Evolutionary conservation across 2,113 vertebrate genomes (phyloP).

Genomic region (Daphoenositta chrysoptera): DNA sequence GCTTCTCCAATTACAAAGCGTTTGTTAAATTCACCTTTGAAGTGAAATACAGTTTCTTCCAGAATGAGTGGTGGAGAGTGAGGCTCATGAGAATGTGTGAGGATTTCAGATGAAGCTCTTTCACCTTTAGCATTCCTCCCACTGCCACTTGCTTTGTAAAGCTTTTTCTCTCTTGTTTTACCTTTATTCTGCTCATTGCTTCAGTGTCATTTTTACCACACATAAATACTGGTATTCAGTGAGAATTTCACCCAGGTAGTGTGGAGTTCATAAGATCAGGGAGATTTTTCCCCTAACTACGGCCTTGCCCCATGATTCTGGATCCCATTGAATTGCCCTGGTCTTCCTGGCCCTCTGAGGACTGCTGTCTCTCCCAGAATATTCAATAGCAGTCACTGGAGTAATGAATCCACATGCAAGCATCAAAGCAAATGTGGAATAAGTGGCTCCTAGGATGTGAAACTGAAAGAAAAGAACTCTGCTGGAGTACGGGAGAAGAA

Average conservation of each 20-base stretch:
- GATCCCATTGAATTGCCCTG: accelerated
- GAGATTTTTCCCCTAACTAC: neutral
- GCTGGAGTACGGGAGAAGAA: neutral
- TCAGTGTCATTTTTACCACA: neutral
- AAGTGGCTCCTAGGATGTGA: neutral
- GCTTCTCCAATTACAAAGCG: neutral
- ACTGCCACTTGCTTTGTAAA: neutral
- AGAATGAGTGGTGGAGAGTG: neutral
- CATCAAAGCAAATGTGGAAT: neutral
- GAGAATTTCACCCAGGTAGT: neutral
- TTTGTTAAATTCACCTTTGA: conserved; percentile 25
- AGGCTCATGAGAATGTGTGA: neutral
- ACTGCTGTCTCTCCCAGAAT: neutral
- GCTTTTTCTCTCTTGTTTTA: neutral
- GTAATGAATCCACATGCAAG: neutral
- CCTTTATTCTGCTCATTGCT: neutral
- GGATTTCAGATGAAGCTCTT: neutral
- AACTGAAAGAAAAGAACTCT: neutral
- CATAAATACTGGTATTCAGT: neutral
- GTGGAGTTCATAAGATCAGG: neutral
- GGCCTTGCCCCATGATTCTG: neutral
- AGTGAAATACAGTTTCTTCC: neutral
- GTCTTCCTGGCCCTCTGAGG: neutral
- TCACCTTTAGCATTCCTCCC: neutral
- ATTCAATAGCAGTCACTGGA: neutral